Evolutionary conservation across 1,140 invertebrate species (phyloP).

Genomic region (Tetraneura akinire): DNA sequence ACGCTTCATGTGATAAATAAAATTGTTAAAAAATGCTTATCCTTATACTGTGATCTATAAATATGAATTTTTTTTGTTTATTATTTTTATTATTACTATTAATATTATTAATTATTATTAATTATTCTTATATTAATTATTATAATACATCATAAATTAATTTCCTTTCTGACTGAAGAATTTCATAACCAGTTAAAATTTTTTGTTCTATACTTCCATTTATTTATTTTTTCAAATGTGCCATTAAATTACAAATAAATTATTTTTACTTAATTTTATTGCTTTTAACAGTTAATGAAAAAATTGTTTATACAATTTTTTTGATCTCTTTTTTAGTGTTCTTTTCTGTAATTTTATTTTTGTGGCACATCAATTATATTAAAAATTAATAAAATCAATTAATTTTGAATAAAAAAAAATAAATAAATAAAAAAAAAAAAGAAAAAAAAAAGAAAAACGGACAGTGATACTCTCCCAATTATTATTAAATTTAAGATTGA

Average conservation of each 20-base stretch:
- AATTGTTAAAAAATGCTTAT: slow-evolving; percentile 48
- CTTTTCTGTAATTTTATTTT: slow-evolving; percentile 43
- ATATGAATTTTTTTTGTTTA: slow-evolving; percentile 46
- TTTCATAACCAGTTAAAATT: slow-evolving; percentile 42
- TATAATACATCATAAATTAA: slow-evolving; percentile 33
- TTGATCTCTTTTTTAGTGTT: slow-evolving; percentile 48
- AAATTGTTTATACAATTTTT: slow-evolving; percentile 26
- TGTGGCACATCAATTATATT: slow-evolving; percentile 42
- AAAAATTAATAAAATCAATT: slow-evolving; percentile 9
- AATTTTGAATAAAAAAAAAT: slow-evolving; percentile 26
- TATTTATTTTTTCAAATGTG: slow-evolving; percentile 46
- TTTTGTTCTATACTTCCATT: slow-evolving; percentile 48
- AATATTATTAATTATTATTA: slow-evolving; percentile 27
- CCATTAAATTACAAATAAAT: slow-evolving; percentile 48
- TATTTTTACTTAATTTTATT: slow-evolving; percentile 48
- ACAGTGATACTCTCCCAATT: slow-evolving; percentile 50
- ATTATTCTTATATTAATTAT: too few relatives aligned
- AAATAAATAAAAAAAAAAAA: not conserved
- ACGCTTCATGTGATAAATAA: slow-evolving; percentile 51
- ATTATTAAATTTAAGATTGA: slow-evolving; percentile 46
- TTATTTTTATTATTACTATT: slow-evolving; percentile 38
- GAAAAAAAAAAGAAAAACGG: not conserved
- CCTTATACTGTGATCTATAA: slow-evolving; percentile 50
- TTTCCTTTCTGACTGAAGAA: slow-evolving; percentile 43
- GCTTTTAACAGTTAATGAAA: not conserved